phyloP scores from a whole-genome alignment of 2,113 vertebrate genomes.

The Oplegnathus fasciatus region DNA sequence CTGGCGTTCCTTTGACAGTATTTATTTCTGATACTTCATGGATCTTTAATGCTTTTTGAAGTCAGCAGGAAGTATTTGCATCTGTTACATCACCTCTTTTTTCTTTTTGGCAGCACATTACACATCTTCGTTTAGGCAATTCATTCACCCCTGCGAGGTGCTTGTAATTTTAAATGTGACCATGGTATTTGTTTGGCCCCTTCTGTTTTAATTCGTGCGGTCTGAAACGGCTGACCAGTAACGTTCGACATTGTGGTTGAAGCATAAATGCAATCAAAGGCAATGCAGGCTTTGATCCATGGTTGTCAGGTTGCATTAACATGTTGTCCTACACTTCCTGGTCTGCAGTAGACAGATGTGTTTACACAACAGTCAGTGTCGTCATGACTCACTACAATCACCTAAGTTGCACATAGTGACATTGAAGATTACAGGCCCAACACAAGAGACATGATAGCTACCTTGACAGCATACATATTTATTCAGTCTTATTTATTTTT shows the following conservation, averaged over 20 bases:
- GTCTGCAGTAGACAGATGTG: conserved; percentile 20
- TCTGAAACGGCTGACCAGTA: conserved; percentile 30
- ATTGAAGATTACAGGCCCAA: conserved; percentile 10
- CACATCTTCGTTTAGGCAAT: conserved; percentile 42
- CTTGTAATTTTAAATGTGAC: conserved; percentile 25
- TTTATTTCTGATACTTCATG: conserved; percentile 56
- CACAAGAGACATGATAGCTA: conserved; percentile 13
- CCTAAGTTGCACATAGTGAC: conserved; percentile 30
- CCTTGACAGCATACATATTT: background rate
- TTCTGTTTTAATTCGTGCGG: conserved; percentile 20
- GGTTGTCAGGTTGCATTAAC: conserved; percentile 49
- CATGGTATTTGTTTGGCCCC: conserved; percentile 18
- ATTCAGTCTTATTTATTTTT: background rate
- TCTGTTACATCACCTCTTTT: conserved; percentile 59
- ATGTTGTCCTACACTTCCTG: conserved; percentile 18
- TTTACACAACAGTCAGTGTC: conserved; percentile 41
- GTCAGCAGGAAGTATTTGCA: conserved; percentile 61
- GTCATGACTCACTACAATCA: conserved; percentile 44
- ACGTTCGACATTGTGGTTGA: background rate
- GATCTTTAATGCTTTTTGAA: conserved; percentile 64
- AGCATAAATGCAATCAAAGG: conserved; percentile 44
- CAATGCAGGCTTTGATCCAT: conserved; percentile 49
- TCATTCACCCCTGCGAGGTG: conserved; percentile 14
- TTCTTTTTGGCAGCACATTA: conserved; percentile 42
- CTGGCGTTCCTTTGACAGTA: conserved; percentile 24